Evolutionary conservation across 2,113 vertebrate species (phyloP), one percentile per base, ranked within the genome.

Genomic region (Halichoeres trimaculatus): DNA sequence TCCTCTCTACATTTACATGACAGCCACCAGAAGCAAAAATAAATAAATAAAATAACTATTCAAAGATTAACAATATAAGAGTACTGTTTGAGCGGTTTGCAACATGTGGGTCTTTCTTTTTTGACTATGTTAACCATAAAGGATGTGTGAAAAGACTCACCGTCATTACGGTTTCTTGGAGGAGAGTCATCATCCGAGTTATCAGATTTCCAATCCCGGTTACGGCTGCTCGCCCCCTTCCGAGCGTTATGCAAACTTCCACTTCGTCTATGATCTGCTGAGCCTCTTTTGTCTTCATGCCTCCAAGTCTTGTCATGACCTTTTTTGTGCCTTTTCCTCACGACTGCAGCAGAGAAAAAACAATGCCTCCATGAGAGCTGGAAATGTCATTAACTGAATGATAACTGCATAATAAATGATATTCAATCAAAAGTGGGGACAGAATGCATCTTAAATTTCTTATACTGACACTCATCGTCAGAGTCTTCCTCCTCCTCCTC

Each of bases 281-380:
- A 96, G 70, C 92, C 91, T 87, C 89, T 96, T 67, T 88, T 87
- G 85, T 95, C 95, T 77, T 96, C 96, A 13, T 85, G 90, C 83
- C 95, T 95, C 95, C 95, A 96, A 10, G 94, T 89, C 92, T 94
- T 95, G 89, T 95, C 92, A 22, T 93, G 92, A n/a, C 85, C 86
- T 87, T 95, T 96, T 93, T 94, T 96, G 85, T 92, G 93, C 73
- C 86, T 95, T 93, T 99, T 98, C 85, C 93, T 94, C 81, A 94
- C 93, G 85, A 93, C 97, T 98, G 90, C 47, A 90, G 89, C 1
- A 55, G 66, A 1, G 58, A 47, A 20, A 71, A 2, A 53, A 0
- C 77, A 9, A n/a, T n/a, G n/a, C n/a, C n/a, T n/a, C n/a, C n/a
- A n/a, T n/a, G n/a, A n/a, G n/a, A n/a, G n/a, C n/a, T 41, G 5